Percentiles rank a stretch among this genome's conserved stretches.
phyloP scores from a whole-genome alignment of 2,797 vertebrate species.

The Mustela erminea region DNA sequence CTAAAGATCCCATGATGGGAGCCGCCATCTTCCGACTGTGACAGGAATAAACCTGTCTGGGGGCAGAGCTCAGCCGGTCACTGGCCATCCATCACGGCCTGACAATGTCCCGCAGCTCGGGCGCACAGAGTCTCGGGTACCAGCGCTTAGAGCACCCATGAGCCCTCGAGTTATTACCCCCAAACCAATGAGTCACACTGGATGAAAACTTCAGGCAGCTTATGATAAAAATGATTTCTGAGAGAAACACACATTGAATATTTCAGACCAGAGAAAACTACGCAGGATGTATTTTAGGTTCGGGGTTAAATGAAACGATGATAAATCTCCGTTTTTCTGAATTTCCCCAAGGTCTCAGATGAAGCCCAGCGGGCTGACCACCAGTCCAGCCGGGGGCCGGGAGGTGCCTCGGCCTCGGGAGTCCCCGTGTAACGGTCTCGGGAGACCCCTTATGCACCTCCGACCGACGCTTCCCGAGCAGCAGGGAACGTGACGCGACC shows the following conservation, averaged over 20 bases:
- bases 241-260: background rate
- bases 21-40: background rate
- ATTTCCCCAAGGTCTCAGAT: background rate
- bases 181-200: background rate
- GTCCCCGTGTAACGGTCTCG: fast-evolving
- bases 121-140: background rate
- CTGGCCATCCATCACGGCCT: background rate
- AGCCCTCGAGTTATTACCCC: background rate
- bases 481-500: background rate
- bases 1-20: background rate
- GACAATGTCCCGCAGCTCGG: background rate
- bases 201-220: background rate
- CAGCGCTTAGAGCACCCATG: background rate
- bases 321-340: background rate
- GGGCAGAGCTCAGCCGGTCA: background rate
- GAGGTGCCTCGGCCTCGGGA: background rate
- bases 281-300: background rate
- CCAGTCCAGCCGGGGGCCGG: background rate
- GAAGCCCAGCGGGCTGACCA: fast-evolving
- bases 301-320: background rate
- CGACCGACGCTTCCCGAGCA: background rate
- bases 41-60: background rate
- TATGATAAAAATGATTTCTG: background rate
- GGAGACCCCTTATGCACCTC: background rate
- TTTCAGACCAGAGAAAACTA: background rate